Percentiles rank a stretch among this genome's conserved stretches.
phyloP scores from a whole-genome alignment of 2,888 invertebrate genomes.

The Drosophila pegasa region DNA sequence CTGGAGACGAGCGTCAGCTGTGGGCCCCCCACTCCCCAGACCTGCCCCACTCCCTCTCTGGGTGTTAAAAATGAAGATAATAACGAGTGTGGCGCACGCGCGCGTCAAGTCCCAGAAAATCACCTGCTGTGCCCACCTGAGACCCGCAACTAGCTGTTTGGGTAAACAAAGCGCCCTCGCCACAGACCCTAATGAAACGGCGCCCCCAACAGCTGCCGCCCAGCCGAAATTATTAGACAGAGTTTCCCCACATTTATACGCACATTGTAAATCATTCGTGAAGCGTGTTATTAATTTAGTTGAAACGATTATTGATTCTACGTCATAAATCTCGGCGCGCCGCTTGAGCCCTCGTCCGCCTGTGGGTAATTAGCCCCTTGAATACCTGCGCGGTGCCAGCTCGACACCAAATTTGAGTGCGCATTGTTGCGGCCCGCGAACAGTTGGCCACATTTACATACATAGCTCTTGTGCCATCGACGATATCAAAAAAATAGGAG shows the following conservation, averaged over 20 bases:
- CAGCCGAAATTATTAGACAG: constrained; percentile 59
- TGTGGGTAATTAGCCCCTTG: constrained; percentile 77
- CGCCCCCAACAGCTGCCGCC: constrained; percentile 53
- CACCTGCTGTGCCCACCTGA: constrained; percentile 66
- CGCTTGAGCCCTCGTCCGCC: constrained; percentile 48
- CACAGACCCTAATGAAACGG: constrained; percentile 31
- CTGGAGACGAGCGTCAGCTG: constrained; percentile 52
- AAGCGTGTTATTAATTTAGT: constrained; percentile 73
- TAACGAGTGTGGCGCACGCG: constrained; percentile 74
- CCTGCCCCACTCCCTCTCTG: constrained; percentile 9
- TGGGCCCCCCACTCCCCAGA: constrained; percentile 7
- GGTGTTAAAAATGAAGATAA: constrained; percentile 82
- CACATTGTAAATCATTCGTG: constrained; percentile 75
- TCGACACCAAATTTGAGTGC: constrained; percentile 34
- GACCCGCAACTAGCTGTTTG: constrained; percentile 45
- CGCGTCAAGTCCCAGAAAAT: constrained; percentile 61
- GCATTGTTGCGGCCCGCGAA: constrained; percentile 25
- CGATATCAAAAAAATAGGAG: not conserved
- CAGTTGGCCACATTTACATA: not conserved
- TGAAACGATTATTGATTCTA: constrained; percentile 78
- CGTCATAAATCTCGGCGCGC: constrained; percentile 68
- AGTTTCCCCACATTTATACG: constrained; percentile 44
- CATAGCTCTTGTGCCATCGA: constrained; percentile 1
- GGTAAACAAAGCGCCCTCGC: constrained; percentile 51
- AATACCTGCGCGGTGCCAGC: constrained; percentile 16